phyloP scores from a whole-genome alignment of 1,140 invertebrate species.

The Zaprionus camerounensis region DNA sequence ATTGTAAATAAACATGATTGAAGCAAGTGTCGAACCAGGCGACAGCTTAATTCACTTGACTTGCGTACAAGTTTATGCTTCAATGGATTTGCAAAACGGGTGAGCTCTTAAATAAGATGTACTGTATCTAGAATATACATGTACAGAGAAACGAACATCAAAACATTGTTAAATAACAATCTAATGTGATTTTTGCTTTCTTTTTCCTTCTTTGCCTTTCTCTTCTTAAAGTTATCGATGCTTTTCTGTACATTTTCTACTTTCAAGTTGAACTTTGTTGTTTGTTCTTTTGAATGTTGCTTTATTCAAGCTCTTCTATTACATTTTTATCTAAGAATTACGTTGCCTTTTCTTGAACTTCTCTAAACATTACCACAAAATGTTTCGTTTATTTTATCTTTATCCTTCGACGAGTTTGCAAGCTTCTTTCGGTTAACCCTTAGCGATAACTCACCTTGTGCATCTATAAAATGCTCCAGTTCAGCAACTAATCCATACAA shows the following conservation, averaged over 20 bases:
- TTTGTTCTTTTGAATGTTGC: neutral
- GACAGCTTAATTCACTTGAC: conserved; percentile 39
- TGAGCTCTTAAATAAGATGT: neutral
- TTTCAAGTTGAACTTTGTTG: neutral
- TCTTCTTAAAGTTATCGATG: neutral
- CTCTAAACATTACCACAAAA: conserved; percentile 47
- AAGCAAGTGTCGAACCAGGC: conserved; percentile 33
- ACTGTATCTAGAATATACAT: neutral
- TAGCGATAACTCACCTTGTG: conserved; percentile 59
- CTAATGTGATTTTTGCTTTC: neutral
- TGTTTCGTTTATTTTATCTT: conserved; percentile 22
- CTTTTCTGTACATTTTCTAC: neutral
- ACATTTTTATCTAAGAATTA: neutral
- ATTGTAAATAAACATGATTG: conserved; percentile 43
- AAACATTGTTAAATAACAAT: neutral
- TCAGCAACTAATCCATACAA: conserved; percentile 75
- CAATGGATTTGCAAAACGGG: conserved; percentile 1
- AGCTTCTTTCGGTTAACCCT: neutral
- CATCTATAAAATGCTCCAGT: conserved; percentile 67
- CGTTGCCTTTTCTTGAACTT: conserved; percentile 11
- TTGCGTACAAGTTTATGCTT: neutral
- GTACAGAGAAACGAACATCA: neutral
- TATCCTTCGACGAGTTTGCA: conserved; percentile 29
- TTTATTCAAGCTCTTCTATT: neutral
- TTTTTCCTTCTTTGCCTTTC: neutral